Evolutionary conservation across 2,797 vertebrate genomes (phyloP).

Genomic region (Lepilemur ruficaudatus): DNA sequence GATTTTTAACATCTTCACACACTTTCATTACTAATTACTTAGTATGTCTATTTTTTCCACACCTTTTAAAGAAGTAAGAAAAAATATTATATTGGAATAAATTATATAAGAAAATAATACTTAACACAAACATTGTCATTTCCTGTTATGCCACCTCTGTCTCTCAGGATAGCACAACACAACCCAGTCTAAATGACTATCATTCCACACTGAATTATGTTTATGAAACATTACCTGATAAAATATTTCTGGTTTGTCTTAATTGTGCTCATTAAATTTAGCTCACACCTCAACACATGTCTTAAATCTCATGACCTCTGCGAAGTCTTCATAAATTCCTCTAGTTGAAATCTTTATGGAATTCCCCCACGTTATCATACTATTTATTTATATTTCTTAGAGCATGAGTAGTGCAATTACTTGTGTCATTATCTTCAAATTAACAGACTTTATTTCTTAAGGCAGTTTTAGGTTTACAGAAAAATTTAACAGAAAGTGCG

Average conservation of each 20-base stretch:
- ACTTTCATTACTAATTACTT: background rate
- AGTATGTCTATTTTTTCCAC: background rate
- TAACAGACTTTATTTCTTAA: background rate
- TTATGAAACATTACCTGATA: background rate
- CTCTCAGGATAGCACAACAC: background rate
- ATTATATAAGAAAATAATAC: background rate
- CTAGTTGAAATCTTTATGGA: background rate
- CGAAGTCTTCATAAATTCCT: background rate
- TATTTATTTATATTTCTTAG: constrained; percentile 20
- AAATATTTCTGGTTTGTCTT: background rate
- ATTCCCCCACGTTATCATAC: background rate
- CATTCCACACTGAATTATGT: background rate
- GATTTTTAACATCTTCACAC: background rate
- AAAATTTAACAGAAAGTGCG: background rate
- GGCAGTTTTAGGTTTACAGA: background rate
- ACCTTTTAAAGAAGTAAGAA: background rate
- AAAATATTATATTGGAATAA: constrained; percentile 15
- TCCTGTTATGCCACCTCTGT: background rate
- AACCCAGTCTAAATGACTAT: background rate
- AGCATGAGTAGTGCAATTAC: background rate
- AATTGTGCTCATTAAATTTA: background rate
- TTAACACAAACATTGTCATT: background rate
- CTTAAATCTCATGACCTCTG: background rate
- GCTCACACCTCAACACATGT: background rate
- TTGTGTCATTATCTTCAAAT: background rate